Conservation (phyloP, 2,797 vertebrate genomes). For the Tangara arthus region DNA sequence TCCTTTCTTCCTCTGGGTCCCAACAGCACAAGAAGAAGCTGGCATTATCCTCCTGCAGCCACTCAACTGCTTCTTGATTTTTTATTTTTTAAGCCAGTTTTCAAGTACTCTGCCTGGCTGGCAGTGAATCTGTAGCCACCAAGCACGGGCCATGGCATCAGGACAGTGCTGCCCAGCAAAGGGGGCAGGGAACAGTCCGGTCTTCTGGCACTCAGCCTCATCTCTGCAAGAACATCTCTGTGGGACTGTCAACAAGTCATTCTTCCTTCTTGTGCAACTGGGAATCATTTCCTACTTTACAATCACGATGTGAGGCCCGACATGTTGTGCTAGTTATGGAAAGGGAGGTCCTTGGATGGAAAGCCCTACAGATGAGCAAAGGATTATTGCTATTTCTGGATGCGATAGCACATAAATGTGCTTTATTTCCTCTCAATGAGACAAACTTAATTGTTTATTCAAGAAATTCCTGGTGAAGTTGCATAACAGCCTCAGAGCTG, state of each 20-base stretch:
- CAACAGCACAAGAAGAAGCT: neutral
- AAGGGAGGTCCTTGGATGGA: neutral
- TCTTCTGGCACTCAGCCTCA: neutral
- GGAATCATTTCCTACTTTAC: neutral
- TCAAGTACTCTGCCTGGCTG: neutral
- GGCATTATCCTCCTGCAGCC: neutral
- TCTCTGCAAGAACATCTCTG: neutral
- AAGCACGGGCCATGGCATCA: neutral
- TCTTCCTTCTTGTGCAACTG: neutral
- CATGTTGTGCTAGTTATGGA: neutral
- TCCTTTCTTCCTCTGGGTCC: neutral
- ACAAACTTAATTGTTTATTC: neutral
- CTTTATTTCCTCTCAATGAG: constrained; percentile 10
- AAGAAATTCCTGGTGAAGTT: constrained; percentile 19
- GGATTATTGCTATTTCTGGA: constrained; percentile 20
- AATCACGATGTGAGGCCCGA: neutral
- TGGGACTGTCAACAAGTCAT: constrained; percentile 14
- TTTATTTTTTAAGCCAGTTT: neutral
- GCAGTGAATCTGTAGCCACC: neutral
- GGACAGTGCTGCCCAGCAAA: neutral
- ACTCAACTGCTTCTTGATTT: neutral
- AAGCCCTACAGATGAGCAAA: constrained; percentile 37
- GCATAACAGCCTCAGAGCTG: neutral
- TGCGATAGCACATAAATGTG: neutral
- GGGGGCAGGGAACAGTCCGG: neutral